Percentiles rank a stretch among this genome's conserved stretches.
phyloP scores from a whole-genome alignment of 2,113 vertebrate species.

The Pelusios castaneus region DNA sequence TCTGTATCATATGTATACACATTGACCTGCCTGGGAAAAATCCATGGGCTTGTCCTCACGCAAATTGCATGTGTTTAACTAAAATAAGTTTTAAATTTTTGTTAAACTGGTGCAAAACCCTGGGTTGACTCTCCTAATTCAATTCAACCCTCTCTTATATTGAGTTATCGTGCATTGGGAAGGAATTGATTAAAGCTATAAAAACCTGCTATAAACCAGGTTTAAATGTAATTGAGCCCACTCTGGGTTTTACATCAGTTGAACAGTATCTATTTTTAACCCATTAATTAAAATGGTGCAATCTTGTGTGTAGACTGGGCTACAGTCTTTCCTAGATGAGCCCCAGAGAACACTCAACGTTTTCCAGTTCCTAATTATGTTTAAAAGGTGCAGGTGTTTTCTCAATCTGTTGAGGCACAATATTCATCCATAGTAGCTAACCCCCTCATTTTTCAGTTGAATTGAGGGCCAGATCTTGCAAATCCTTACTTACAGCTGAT shows the following conservation, averaged over 20 bases:
- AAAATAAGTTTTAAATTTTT: background rate
- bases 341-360: background rate
- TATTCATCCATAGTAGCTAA: too few species aligned
- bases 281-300: background rate
- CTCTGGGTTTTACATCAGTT: background rate
- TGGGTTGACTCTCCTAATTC: background rate
- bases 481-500: too few species aligned
- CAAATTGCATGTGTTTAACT: background rate
- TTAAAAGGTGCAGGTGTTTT: too few species aligned
- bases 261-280: background rate
- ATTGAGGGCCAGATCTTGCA: too few species aligned
- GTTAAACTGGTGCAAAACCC: background rate
- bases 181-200: background rate
- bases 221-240: background rate
- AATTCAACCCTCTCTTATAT: rapidly evolving
- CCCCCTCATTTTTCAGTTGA: too few species aligned
- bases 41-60: rapidly evolving
- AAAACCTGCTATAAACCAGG: background rate
- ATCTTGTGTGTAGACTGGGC: background rate
- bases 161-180: background rate
- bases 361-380: background rate
- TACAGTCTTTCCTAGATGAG: background rate
- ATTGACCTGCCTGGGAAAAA: background rate
- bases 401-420: too few species aligned
- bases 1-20: too few species aligned